Evolutionary conservation across 1,140 invertebrate species (phyloP), one percentile per base, ranked within the genome.

Genomic region (Periplaneta americana): DNA sequence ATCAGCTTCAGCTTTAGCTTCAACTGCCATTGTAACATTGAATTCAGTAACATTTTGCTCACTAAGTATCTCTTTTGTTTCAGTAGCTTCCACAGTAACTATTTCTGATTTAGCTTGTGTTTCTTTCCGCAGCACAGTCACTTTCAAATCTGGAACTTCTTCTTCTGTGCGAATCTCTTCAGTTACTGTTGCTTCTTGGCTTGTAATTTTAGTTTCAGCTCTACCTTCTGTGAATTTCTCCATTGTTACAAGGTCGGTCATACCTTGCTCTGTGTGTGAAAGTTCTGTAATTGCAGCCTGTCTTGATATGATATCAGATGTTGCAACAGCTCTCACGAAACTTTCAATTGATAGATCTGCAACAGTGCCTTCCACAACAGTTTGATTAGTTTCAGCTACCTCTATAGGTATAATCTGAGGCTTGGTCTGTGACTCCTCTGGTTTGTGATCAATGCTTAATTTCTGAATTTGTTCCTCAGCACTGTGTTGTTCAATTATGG

Each of bases 131-230:
- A 48, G n/a, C 1, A 74, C 2, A n/a, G 15, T 74, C 48, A 34
- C n/a, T 33, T n/a, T 5, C 33, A 80, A 57, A 31, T 74, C 48
- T 0, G 79, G 34, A 39, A 74, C 31, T 34, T 80, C 28, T 34
- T 80, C 79, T 37, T 74, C 37, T 74, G 79, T n/a, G 31, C 75
- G n/a, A 28, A 15, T 31, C 32, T 80, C 39, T 74, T 80, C 79
- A 34, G 48, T 80, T 66, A 80, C 10, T 28, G 34, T 74, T 18
- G 35, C 28, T 74, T 80, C 66, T 75, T 34, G 34, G 17, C 35
- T 74, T 28, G 33, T 18, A 74, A 80, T 74, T 13, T 74, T 48
- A 1, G 37, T 34, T 37, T n/a, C 18, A 32, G 74, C 31, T 28
- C 37, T 39, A 18, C 31, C 39, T 81, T 81, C 57, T 28, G n/a